These are phyloP conservation scores for Astyanax mexicanus DNA, from an alignment of 2,797 vertebrate species.

Conservation along the genomic window DNA sequence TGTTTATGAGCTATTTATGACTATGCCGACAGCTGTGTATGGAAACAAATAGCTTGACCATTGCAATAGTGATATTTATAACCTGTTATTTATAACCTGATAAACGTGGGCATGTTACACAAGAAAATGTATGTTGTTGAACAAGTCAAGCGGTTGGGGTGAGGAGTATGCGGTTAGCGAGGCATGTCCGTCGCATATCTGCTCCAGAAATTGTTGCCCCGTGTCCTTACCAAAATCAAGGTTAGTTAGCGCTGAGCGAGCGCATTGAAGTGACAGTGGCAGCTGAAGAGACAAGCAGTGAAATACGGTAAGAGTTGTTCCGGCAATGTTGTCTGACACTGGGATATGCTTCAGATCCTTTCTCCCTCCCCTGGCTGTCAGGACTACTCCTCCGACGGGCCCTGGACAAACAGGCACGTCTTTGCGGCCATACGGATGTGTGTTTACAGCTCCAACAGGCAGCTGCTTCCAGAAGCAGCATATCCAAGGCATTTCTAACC, in stretches of 20 bases:
- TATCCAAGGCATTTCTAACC: not conserved
- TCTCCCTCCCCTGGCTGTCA: conserved; percentile 39
- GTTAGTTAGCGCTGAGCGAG: conserved; percentile 72
- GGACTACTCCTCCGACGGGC: conserved; percentile 19
- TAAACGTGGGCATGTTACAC: not conserved
- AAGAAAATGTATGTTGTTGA: not conserved
- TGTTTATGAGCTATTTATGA: conserved; percentile 4
- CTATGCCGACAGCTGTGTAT: not conserved
- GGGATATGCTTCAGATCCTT: conserved; percentile 69
- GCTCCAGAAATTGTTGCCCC: conserved; percentile 42
- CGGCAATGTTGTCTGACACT: conserved; percentile 69
- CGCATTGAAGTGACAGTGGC: conserved; percentile 83
- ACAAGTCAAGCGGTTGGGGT: not conserved
- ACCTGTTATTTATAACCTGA: not conserved
- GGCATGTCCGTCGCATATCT: conserved; percentile 28
- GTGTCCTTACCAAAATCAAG: conserved; percentile 49
- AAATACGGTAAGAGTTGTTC: conserved; percentile 71
- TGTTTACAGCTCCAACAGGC: not conserved
- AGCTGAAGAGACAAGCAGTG: conserved; percentile 76
- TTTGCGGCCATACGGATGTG: not conserved
- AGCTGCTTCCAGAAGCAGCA: conserved; percentile 4
- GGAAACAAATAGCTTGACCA: not conserved
- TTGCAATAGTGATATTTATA: not conserved
- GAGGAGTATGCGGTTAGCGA: conserved; percentile 17
- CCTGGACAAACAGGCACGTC: conserved; percentile 31